phyloP scores from a whole-genome alignment of 1,140 invertebrate species.

The Centruroides sculpturatus region DNA sequence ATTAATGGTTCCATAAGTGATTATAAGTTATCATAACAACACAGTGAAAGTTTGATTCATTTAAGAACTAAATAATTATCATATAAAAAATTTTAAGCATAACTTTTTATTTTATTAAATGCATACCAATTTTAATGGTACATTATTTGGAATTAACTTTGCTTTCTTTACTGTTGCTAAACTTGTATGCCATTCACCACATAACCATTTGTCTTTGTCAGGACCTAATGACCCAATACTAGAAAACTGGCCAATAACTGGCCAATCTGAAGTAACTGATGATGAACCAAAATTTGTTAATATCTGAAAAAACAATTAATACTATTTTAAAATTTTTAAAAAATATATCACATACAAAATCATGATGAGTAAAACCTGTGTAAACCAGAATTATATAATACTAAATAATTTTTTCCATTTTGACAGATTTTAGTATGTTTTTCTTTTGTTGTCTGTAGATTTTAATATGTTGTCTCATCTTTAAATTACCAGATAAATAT shows the following conservation, averaged over 20 bases:
- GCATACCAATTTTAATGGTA: conserved; percentile 28
- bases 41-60: not conserved
- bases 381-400: no score
- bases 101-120: not conserved
- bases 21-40: not conserved
- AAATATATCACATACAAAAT: no score
- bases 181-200: conserved; percentile 45
- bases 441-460: no score
- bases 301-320: conserved; percentile 14
- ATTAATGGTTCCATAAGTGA: no score
- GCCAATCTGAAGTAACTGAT: conserved; percentile 37
- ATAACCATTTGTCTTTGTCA: conserved; percentile 50
- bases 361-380: no score
- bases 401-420: no score
- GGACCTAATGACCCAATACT: conserved; percentile 75
- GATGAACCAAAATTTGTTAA: conserved; percentile 27
- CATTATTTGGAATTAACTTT: not conserved
- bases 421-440: no score
- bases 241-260: conserved; percentile 67
- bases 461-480: no score
- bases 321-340: no score
- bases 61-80: not conserved
- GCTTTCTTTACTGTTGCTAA: conserved; percentile 24
- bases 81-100: not conserved
- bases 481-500: no score